Conservation (phyloP, 2,888 invertebrate genomes). For the Dicyrtomina minuta region DNA sequence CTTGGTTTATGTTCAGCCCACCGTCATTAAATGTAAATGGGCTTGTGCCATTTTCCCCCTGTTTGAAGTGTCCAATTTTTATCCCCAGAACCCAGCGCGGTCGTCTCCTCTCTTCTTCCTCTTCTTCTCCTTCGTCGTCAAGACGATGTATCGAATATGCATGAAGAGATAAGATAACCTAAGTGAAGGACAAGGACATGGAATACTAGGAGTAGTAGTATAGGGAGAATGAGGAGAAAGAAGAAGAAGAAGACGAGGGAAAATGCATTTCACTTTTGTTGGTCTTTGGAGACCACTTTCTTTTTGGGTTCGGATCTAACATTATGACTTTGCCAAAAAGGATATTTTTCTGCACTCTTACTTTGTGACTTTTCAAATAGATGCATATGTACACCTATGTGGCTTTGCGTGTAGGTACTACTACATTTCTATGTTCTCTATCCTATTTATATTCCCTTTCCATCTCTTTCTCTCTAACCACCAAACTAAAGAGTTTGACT, state of each 20-base stretch:
- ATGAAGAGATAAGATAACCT: conserved; percentile 34
- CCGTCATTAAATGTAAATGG: conserved; percentile 7
- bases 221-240: conserved; percentile 21
- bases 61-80: conserved; percentile 29
- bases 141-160: conserved; percentile 34
- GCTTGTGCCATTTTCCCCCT: conserved; percentile 7
- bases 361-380: conserved; percentile 14
- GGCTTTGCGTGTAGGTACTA: no score
- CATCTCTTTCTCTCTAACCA: conserved; percentile 1
- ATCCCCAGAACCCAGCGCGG: conserved; percentile 6
- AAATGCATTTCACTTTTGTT: conserved; percentile 49
- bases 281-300: conserved; percentile 50
- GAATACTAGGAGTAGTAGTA: conserved; percentile 15
- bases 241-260: conserved; percentile 30
- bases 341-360: conserved; percentile 37
- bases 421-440: no score
- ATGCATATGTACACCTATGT: neutral
- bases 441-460: neutral
- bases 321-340: conserved; percentile 44
- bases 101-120: conserved; percentile 5
- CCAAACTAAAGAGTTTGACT: conserved; percentile 21
- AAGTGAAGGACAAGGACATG: conserved; percentile 28
- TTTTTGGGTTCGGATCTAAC: conserved; percentile 37
- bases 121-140: neutral
- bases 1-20: conserved; percentile 11